Evolutionary conservation across 2,888 invertebrate genomes (phyloP).

Genomic region (Drosophila kuntzei): DNA sequence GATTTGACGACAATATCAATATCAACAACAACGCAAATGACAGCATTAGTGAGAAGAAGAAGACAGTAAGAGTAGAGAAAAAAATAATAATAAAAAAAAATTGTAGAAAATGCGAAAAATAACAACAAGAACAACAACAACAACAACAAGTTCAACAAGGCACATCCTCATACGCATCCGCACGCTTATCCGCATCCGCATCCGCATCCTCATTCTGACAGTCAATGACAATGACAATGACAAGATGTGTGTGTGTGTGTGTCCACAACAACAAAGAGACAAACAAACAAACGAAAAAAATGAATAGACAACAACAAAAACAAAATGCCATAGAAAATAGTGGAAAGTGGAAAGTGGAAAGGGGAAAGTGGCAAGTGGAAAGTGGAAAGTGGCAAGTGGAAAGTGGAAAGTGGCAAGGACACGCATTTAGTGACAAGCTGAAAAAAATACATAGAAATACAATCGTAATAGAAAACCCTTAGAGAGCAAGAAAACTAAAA

Average conservation of each 20-base stretch:
- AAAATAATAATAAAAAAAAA: not conserved
- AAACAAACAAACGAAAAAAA: conserved; percentile 13
- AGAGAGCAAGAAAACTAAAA: not conserved
- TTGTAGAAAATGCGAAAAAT: not conserved
- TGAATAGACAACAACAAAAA: conserved; percentile 3
- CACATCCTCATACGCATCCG: conserved; percentile 41
- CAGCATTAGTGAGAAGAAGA: conserved; percentile 30
- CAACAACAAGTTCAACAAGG: conserved; percentile 45
- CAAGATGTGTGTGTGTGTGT: conserved; percentile 49
- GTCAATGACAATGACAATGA: conserved; percentile 58
- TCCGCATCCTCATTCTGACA: conserved; percentile 36
- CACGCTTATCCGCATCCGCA: conserved; percentile 30
- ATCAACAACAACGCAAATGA: conserved; percentile 37
- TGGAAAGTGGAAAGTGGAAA: conserved; percentile 41
- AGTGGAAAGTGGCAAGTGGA: conserved; percentile 38
- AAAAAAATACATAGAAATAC: conserved; percentile 39
- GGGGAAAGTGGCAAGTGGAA: conserved; percentile 44
- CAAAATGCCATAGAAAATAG: conserved; percentile 36
- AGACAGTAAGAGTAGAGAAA: not conserved
- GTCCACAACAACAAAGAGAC: conserved; percentile 37
- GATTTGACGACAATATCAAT: conserved; percentile 48
- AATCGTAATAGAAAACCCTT: conserved; percentile 37
- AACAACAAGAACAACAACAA: conserved; percentile 8
- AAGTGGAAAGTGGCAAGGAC: conserved; percentile 54
- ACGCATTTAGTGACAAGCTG: conserved; percentile 60